Conservation (phyloP, 2,888 invertebrate species). For the Mechanitis mazaeus region DNA sequence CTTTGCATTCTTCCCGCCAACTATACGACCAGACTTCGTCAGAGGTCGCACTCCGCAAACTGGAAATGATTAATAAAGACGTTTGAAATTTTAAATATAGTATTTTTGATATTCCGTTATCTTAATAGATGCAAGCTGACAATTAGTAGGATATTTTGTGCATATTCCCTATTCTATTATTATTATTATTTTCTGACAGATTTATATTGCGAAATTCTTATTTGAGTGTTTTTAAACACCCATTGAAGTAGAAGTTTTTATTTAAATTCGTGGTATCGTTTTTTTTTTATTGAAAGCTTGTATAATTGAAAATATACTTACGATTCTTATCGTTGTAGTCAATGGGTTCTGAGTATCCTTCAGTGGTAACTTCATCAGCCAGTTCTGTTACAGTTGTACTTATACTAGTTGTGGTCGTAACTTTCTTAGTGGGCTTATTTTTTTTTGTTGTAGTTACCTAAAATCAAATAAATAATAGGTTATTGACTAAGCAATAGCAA, state of each 20-base stretch:
- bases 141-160: too few relatives aligned
- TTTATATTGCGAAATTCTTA: too few relatives aligned
- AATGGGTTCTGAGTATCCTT: slow-evolving; percentile 52
- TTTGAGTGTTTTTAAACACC: too few relatives aligned
- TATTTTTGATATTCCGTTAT: too few relatives aligned
- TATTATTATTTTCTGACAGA: too few relatives aligned
- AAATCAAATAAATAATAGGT: slow-evolving; percentile 42
- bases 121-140: too few relatives aligned
- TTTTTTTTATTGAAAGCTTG: not conserved
- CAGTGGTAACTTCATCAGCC: slow-evolving; percentile 61
- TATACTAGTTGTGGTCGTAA: slow-evolving; percentile 55
- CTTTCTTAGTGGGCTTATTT: slow-evolving; percentile 51
- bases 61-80: slow-evolving; percentile 46
- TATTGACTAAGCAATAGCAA: slow-evolving; percentile 31
- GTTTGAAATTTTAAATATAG: too few relatives aligned
- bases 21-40: slow-evolving; percentile 87
- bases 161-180: too few relatives aligned
- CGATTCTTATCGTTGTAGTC: slow-evolving; percentile 62
- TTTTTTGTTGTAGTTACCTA: slow-evolving; percentile 65
- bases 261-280: too few relatives aligned
- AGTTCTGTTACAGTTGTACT: slow-evolving; percentile 54
- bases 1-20: slow-evolving; percentile 90
- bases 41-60: slow-evolving; percentile 93
- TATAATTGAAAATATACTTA: slow-evolving; percentile 38
- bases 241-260: too few relatives aligned